Conservation (phyloP, 2,113 vertebrate genomes). For the Megaptera novaeangliae region DNA sequence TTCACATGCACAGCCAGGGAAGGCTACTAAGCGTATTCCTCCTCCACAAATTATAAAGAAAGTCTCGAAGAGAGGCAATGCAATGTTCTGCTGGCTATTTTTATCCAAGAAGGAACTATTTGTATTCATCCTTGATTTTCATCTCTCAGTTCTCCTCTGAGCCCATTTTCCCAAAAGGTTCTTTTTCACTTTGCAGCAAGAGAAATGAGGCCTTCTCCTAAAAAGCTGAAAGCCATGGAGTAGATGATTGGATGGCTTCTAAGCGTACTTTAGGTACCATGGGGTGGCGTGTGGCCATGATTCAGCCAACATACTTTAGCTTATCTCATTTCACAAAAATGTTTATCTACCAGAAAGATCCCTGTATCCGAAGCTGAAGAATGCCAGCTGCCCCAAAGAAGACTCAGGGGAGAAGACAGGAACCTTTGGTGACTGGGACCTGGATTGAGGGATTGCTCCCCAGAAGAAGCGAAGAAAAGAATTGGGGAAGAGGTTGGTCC, state of each 20-base stretch:
- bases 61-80: neutral
- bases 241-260: neutral
- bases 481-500: neutral
- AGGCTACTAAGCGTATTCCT: neutral
- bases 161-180: neutral
- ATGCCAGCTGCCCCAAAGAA: conserved; percentile 11
- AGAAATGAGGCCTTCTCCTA: neutral
- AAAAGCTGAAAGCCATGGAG: neutral
- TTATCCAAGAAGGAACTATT: conserved; percentile 11
- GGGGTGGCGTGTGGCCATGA: neutral
- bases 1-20: neutral
- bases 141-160: neutral
- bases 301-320: neutral
- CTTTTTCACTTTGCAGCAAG: neutral
- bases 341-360: conserved; percentile 29
- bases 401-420: neutral
- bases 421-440: neutral
- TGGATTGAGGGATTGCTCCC: neutral
- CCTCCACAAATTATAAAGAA: neutral
- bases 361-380: conserved; percentile 4
- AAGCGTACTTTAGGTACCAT: neutral
- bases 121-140: neutral
- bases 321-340: neutral
- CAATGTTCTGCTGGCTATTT: neutral
- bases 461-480: neutral